phyloP scores from a whole-genome alignment of 1,140 invertebrate species.

The Drosophila seguyi region DNA sequence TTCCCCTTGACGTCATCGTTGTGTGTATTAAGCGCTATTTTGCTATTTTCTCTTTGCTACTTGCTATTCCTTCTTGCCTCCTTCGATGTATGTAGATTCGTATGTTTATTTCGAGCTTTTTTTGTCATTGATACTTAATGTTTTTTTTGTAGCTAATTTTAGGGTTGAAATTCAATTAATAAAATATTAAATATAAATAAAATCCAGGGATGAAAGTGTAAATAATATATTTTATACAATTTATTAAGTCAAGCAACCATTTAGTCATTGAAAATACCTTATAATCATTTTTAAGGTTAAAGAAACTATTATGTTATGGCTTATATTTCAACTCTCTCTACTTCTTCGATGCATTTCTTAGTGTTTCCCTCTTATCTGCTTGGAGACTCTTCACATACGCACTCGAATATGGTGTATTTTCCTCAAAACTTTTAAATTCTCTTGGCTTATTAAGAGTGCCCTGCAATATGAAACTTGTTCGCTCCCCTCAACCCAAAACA shows the following conservation, averaged over 20 bases:
- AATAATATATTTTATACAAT: neutral
- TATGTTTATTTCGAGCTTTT: constrained; percentile 8
- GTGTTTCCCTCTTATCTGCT: neutral
- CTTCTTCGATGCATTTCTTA: neutral
- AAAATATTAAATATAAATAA: neutral
- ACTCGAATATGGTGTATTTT: neutral
- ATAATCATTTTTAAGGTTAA: neutral
- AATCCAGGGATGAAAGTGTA: neutral
- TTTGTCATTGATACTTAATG: constrained; percentile 35
- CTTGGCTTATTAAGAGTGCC: constrained; percentile 57
- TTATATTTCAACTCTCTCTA: neutral
- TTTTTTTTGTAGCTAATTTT: neutral
- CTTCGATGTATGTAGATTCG: constrained; percentile 9
- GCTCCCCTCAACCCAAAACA: constrained; percentile 34
- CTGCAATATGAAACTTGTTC: constrained; percentile 56
- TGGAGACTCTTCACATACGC: neutral
- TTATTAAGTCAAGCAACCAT: neutral
- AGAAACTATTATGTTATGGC: neutral
- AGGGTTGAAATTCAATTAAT: neutral
- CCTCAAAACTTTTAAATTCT: constrained; percentile 15
- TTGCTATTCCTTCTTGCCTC: constrained; percentile 18
- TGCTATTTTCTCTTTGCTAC: constrained; percentile 39
- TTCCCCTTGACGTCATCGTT: constrained; percentile 55
- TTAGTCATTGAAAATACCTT: too few species aligned
- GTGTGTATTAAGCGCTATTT: constrained; percentile 56